Evolutionary conservation across 2,113 vertebrate species (phyloP).

Genomic region (Puma concolor): DNA sequence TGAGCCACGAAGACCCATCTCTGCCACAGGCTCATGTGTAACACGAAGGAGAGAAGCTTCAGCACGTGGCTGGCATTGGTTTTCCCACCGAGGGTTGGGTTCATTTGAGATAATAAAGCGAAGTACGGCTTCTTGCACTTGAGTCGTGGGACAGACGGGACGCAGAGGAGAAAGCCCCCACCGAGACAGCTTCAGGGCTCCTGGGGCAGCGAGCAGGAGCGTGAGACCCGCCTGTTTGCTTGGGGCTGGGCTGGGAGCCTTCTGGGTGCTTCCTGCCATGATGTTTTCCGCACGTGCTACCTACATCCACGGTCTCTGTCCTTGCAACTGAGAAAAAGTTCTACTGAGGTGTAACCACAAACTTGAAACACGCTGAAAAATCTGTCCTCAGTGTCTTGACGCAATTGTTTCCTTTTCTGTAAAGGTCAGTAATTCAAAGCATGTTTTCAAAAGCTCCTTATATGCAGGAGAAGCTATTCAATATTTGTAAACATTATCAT

Average conservation of each 20-base stretch:
- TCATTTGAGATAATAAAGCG: not conserved
- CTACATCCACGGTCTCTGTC: accelerated
- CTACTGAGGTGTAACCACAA: not conserved
- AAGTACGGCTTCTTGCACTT: not conserved
- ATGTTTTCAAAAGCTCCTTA: not conserved
- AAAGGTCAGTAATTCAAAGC: not conserved
- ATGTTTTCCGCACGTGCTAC: not conserved
- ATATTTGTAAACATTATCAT: too few relatives aligned
- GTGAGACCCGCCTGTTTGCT: not conserved
- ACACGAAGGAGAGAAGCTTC: not conserved
- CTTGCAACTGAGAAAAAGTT: accelerated
- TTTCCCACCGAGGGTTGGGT: not conserved
- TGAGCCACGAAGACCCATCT: not conserved
- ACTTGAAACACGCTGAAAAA: not conserved
- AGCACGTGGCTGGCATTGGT: not conserved
- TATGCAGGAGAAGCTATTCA: not conserved
- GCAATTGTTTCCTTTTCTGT: not conserved
- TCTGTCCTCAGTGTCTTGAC: not conserved
- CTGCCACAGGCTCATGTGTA: not conserved
- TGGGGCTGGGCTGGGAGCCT: not conserved
- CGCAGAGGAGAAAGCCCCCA: not conserved
- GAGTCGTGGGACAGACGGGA: not conserved
- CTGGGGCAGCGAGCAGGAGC: too few relatives aligned
- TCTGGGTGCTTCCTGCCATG: too few relatives aligned
- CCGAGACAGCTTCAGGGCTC: too few relatives aligned